Evolutionary conservation across 1,140 invertebrate genomes (phyloP).

Genomic region (Bombus confusus): DNA sequence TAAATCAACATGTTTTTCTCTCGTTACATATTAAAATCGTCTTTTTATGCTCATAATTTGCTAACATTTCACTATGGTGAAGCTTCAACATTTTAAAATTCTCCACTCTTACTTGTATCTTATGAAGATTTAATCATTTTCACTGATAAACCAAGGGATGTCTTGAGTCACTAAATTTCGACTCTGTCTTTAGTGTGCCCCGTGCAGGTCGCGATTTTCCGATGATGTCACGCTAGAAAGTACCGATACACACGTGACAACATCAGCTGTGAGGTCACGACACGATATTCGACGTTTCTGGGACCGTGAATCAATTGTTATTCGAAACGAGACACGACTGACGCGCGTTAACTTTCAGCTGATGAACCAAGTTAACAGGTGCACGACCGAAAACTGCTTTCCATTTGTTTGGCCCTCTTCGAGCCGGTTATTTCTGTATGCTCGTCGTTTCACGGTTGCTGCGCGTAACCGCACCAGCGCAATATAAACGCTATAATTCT

Average conservation of each 20-base stretch:
- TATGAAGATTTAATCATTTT: background rate
- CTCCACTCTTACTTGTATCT: too few relatives aligned
- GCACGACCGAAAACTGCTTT: constrained; percentile 6
- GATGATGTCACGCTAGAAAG: constrained; percentile 45
- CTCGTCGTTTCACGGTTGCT: background rate
- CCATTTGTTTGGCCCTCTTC: background rate
- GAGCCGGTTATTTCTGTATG: background rate
- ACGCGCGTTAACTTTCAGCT: constrained; percentile 50
- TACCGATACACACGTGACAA: constrained; percentile 42
- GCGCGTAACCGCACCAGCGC: background rate
- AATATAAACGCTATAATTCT: background rate
- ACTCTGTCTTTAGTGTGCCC: too few relatives aligned
- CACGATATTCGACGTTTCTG: background rate
- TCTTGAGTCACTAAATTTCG: too few relatives aligned
- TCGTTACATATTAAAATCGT: too few relatives aligned
- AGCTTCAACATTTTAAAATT: background rate
- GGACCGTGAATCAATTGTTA: constrained; percentile 39
- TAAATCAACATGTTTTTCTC: too few relatives aligned
- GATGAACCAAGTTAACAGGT: constrained; percentile 44
- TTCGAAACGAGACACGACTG: constrained; percentile 43
- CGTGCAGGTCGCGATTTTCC: background rate
- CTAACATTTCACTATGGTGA: too few relatives aligned
- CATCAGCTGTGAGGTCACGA: constrained; percentile 20
- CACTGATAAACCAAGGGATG: background rate
- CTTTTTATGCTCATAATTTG: too few relatives aligned